phyloP scores from a whole-genome alignment of 2,888 invertebrate species.

The Cecidostiba fungosa region DNA sequence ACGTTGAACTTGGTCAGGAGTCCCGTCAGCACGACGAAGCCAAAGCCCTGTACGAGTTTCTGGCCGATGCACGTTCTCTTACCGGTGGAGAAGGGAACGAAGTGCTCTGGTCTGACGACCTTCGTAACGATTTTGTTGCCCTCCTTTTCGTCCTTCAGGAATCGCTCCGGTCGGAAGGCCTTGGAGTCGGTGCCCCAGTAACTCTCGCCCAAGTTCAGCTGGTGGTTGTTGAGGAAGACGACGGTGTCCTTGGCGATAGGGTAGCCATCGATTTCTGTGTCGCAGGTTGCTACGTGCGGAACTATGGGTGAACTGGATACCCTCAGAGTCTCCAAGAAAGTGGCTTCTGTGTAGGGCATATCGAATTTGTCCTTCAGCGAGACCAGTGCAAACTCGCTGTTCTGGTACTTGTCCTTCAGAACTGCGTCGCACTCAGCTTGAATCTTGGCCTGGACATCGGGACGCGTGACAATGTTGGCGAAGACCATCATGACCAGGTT shows the following conservation, averaged over 20 bases:
- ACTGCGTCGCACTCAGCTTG: constrained; percentile 86
- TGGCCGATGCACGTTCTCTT: constrained; percentile 94
- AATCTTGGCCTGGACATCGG: constrained; percentile 85
- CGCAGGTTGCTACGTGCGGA: constrained; percentile 92
- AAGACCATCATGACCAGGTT: constrained; percentile 90
- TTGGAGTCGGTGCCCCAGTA: constrained; percentile 87
- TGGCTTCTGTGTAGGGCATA: constrained; percentile 91
- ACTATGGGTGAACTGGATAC: constrained; percentile 94
- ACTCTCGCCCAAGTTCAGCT: constrained; percentile 87
- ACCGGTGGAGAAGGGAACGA: constrained; percentile 92
- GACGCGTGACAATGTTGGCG: constrained; percentile 86
- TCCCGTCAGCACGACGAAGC: constrained; percentile 87
- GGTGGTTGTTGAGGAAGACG: constrained; percentile 92
- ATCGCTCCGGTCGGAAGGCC: constrained; percentile 88
- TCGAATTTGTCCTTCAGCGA: constrained; percentile 85
- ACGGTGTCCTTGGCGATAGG: constrained; percentile 89
- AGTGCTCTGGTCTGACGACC: constrained; percentile 85
- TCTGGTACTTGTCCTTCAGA: constrained; percentile 69
- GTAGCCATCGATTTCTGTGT: constrained; percentile 87
- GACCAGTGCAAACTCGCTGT: constrained; percentile 82
- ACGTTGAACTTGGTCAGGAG: constrained; percentile 88
- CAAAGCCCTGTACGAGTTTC: constrained; percentile 88
- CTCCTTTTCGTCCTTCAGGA: constrained; percentile 82
- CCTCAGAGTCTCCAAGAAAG: constrained; percentile 89
- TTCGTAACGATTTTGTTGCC: constrained; percentile 81